Evolutionary conservation across 2,888 invertebrate species (phyloP), one percentile per base, ranked within the genome.

Genomic region (Cyrtodaria siliqua): DNA sequence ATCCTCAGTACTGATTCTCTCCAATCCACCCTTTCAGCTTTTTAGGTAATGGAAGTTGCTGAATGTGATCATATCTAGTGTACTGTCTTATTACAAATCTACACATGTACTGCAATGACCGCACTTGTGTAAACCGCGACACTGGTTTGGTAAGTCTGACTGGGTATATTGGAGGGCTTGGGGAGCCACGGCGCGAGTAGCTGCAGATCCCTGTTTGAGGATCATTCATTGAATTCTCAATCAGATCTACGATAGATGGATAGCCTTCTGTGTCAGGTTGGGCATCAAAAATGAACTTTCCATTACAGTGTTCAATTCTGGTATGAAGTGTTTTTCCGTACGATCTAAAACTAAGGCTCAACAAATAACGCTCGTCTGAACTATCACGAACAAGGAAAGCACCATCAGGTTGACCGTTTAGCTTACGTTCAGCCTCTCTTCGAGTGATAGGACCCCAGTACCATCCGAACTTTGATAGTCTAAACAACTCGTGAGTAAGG

Each of bases 371-470:
- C 84, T 95, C 95, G 66, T 96, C 95, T 23, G 96, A 95, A 2
- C 96, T 96, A 91, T 96, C 96, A 33, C 96, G 94, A 8, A 96
- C 95, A 71, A 96, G 93, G 93, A 96, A 96, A 62, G 96, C 95
- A 68, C 96, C 96, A 88, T 96, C 96, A 20, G 96, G 95, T 90
- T 95, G 95, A 74, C 95, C 95, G 60, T 94, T 93, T 26, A 96
- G 93, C 90, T 95, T 95, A 67, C 95, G 94, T 90, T 96, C 96
- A 0, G 96, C 96, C 92, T 96, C 95, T 42, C 94, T 94, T 60
- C 96, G 94, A 0, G 95, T 95, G 82, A 96, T 95, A 67, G 96
- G 95, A 24, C 96, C 96, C 96, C 96, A 96, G 90, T 96, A 97
- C 96, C 96, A 96, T 9, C 92, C 92, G 87, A 91, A 91, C 62